Conservation (phyloP, 2,797 vertebrate genomes). For the Falco cherrug region DNA sequence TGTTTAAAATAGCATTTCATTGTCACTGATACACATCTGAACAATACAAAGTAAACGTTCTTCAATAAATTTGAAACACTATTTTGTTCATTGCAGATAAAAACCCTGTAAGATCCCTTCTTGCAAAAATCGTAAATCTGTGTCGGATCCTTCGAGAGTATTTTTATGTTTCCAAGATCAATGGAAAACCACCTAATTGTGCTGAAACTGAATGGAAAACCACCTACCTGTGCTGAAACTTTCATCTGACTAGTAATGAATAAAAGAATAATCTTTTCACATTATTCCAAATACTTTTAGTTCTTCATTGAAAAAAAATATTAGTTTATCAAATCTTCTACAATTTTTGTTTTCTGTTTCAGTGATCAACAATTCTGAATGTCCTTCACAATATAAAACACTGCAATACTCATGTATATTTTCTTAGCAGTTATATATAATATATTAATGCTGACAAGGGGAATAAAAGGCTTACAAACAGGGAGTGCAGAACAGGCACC, state of each 20-base stretch:
- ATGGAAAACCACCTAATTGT: background rate
- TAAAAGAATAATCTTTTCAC: background rate
- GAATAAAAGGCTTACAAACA: constrained; percentile 70
- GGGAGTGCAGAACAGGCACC: background rate
- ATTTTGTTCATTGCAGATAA: background rate
- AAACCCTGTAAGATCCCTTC: background rate
- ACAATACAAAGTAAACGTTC: constrained; percentile 37
- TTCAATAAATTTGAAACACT: constrained; percentile 18
- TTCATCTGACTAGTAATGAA: background rate
- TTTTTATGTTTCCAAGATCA: background rate
- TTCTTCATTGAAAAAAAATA: background rate
- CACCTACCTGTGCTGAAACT: background rate
- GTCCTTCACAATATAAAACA: constrained; percentile 21
- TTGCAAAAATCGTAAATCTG: background rate
- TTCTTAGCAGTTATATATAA: constrained; percentile 16
- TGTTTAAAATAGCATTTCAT: constrained; percentile 15
- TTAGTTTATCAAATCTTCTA: background rate
- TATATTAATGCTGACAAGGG: background rate
- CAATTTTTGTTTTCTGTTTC: background rate
- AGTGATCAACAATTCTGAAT: background rate
- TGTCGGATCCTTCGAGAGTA: background rate
- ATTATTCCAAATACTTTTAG: background rate
- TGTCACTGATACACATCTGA: constrained; percentile 24
- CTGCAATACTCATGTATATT: background rate
- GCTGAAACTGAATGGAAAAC: background rate